Percentiles rank a stretch among this genome's conserved stretches.
Evolutionary conservation across 2,797 vertebrate species (phyloP).

Genomic region (Tangara arthus): DNA sequence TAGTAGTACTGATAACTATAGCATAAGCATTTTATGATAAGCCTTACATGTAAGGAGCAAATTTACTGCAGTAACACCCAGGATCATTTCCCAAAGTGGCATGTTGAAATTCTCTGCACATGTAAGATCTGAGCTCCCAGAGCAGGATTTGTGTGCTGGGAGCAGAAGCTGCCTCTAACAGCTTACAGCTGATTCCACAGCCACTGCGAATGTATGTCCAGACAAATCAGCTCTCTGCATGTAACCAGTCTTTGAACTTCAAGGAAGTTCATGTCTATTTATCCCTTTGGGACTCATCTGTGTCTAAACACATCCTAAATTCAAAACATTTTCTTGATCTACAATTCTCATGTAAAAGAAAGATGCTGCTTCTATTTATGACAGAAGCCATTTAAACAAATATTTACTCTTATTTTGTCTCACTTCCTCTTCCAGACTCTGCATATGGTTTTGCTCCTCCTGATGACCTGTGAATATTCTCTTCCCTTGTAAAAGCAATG

Average conservation of each 20-base stretch:
- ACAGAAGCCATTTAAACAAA: background rate
- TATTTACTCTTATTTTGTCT: background rate
- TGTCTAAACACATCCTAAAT: background rate
- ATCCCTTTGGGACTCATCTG: background rate
- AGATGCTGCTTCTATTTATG: background rate
- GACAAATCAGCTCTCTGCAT: background rate
- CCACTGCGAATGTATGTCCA: background rate
- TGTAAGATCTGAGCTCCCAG: background rate
- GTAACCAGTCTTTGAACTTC: background rate
- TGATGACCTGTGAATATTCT: background rate
- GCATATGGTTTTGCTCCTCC: background rate
- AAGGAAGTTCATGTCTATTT: background rate
- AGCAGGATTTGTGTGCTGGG: background rate
- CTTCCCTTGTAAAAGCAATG: background rate
- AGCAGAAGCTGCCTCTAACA: background rate
- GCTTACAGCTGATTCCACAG: background rate
- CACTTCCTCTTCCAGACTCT: background rate
- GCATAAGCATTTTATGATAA: background rate
- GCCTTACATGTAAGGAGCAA: background rate
- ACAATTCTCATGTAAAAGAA: background rate
- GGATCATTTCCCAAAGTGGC: background rate
- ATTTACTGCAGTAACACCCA: background rate
- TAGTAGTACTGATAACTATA: background rate
- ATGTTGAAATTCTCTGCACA: background rate
- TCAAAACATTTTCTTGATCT: background rate